A percentile compares a stretch with the other conserved stretches of the same genome.
Conservation (phyloP, 2,113 vertebrate species). For the Eclectus roratus region DNA sequence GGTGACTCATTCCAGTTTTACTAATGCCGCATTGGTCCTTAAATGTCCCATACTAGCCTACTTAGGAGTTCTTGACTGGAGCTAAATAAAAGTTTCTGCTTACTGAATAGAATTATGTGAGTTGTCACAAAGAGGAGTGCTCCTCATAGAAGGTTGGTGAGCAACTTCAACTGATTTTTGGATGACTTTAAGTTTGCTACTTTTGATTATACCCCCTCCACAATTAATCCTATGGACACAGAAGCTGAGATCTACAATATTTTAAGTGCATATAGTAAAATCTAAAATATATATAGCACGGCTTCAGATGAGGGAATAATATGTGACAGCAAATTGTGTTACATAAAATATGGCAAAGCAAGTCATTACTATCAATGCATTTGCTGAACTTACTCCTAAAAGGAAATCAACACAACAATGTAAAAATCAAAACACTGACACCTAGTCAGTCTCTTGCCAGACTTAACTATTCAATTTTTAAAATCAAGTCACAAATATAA, state of each 20-base stretch:
- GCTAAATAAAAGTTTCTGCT: neutral
- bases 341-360: neutral
- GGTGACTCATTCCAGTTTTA: neutral
- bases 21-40: neutral
- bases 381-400: neutral
- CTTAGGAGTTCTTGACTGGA: neutral
- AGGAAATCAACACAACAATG: neutral
- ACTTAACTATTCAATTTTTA: neutral
- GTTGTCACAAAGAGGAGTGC: neutral
- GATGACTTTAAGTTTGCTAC: neutral
- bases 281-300: neutral
- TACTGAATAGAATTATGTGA: neutral
- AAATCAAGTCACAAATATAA: neutral
- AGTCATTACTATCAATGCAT: neutral
- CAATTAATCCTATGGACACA: neutral
- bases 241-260: neutral
- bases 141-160: neutral
- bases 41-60: neutral
- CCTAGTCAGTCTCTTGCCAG: neutral
- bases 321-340: neutral
- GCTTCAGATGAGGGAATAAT: neutral
- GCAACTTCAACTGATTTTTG: neutral
- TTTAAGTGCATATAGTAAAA: neutral
- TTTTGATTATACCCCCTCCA: neutral
- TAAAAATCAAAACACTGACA: neutral